Evolutionary conservation across 2,888 invertebrate genomes (phyloP).

Genomic region (Lepidocyrtinus sp.): DNA sequence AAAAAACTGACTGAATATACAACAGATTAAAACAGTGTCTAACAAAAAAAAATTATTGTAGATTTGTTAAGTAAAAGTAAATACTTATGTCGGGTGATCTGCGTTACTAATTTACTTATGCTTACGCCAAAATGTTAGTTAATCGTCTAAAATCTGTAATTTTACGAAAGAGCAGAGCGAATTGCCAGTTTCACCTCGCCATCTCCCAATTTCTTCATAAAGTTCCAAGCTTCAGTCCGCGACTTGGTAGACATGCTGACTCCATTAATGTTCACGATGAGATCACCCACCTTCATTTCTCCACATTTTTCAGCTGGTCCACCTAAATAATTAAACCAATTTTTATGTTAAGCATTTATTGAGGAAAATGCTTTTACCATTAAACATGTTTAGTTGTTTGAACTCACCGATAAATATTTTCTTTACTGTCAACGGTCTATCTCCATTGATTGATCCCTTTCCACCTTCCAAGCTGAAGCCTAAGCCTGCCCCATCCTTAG

Average conservation of each 20-base stretch:
- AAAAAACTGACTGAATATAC: conserved; percentile 20
- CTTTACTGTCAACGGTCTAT: conserved; percentile 90
- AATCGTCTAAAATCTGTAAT: neutral
- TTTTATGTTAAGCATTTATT: conserved; percentile 16
- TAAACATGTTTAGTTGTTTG: neutral
- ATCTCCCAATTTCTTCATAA: conserved; percentile 90
- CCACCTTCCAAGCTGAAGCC: conserved; percentile 97
- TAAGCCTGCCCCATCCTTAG: conserved; percentile 88
- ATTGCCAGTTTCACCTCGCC: conserved; percentile 83
- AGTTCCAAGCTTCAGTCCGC: conserved; percentile 95
- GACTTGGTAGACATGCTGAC: conserved; percentile 86
- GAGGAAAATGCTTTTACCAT: conserved; percentile 1
- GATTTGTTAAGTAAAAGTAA: conserved; percentile 6
- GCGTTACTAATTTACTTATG: neutral
- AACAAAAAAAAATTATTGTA: too few relatives aligned
- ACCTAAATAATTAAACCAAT: conserved; percentile 76
- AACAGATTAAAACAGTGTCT: conserved; percentile 17
- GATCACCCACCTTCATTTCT: conserved; percentile 87
- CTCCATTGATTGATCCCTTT: conserved; percentile 90
- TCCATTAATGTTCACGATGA: conserved; percentile 87
- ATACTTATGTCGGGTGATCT: neutral
- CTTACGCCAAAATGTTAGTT: neutral
- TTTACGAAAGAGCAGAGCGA: conserved; percentile 72
- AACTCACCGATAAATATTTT: conserved; percentile 91
- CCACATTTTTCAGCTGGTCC: conserved; percentile 92